Conservation (phyloP, 2,888 invertebrate species). For the Nomada lathburiana region DNA sequence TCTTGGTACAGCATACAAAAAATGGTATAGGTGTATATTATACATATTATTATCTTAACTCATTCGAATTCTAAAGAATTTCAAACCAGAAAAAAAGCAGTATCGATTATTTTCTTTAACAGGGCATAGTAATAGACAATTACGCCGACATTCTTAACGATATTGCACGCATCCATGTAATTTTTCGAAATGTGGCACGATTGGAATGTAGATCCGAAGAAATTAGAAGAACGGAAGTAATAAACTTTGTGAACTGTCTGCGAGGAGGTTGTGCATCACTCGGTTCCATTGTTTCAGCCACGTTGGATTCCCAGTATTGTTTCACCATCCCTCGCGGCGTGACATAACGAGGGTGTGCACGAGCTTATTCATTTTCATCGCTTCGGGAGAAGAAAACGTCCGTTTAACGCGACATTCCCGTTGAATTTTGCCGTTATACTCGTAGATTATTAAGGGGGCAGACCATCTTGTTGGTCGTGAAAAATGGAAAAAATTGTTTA, state of each 20-base stretch:
- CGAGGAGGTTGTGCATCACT: slow-evolving; percentile 17
- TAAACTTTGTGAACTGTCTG: slow-evolving; percentile 27
- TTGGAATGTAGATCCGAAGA: neutral
- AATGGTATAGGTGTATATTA: no score
- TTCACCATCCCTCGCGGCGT: slow-evolving; percentile 60
- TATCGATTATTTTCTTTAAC: neutral
- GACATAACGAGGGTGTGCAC: slow-evolving; percentile 60
- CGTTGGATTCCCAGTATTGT: slow-evolving; percentile 42
- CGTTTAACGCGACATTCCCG: neutral
- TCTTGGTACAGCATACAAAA: no score
- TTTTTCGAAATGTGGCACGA: slow-evolving; percentile 7
- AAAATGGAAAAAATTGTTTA: no score
- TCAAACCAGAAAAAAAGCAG: no score
- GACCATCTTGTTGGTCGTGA: no score
- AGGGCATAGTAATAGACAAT: neutral
- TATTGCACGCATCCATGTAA: neutral
- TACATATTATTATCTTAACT: no score
- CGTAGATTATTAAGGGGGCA: neutral
- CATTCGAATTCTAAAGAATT: no score
- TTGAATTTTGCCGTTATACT: neutral
- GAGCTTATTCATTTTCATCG: slow-evolving; percentile 76
- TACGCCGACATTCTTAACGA: neutral
- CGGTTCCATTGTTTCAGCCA: slow-evolving; percentile 52
- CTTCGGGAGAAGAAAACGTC: slow-evolving; percentile 13
- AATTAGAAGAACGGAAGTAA: neutral